Percentiles rank a stretch among this genome's conserved stretches.
Evolutionary conservation across 2,113 vertebrate genomes (phyloP).

Genomic region (Laticauda colubrina): DNA sequence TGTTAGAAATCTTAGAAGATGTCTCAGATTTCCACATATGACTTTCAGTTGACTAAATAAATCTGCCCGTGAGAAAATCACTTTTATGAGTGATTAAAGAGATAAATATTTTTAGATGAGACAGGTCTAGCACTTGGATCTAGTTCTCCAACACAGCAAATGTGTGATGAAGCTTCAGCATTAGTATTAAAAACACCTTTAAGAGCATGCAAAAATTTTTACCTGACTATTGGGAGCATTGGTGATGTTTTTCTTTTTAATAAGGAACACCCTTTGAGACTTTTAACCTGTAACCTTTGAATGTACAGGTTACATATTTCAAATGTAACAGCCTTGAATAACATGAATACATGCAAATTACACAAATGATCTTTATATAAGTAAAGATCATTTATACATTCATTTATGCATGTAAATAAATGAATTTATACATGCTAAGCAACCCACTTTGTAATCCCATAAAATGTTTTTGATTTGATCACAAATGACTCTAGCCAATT

Average conservation of each 20-base stretch:
- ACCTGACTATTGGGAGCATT: not conserved
- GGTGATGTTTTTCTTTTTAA: not conserved
- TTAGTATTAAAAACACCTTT: not conserved
- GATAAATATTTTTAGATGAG: not conserved
- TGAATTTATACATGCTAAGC: not conserved
- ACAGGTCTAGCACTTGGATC: not conserved
- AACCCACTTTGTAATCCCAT: not conserved
- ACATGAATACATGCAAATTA: not conserved
- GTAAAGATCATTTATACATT: too few species aligned
- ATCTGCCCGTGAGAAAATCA: not conserved
- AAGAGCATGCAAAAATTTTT: not conserved
- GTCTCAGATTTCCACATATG: not conserved
- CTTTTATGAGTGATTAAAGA: not conserved
- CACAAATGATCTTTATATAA: not conserved
- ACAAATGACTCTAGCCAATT: not conserved
- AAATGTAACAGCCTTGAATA: not conserved
- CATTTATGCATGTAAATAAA: not conserved
- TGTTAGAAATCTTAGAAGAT: not conserved
- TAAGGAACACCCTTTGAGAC: not conserved
- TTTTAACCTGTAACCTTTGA: not conserved
- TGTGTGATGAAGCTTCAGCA: not conserved
- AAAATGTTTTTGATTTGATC: not conserved
- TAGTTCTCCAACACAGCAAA: not conserved
- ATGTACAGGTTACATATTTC: not conserved
- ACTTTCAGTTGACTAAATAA: not conserved